Evolutionary conservation across 1,140 invertebrate genomes (phyloP), one percentile per base, ranked within the genome.

Genomic region (Bombus waltoni): DNA sequence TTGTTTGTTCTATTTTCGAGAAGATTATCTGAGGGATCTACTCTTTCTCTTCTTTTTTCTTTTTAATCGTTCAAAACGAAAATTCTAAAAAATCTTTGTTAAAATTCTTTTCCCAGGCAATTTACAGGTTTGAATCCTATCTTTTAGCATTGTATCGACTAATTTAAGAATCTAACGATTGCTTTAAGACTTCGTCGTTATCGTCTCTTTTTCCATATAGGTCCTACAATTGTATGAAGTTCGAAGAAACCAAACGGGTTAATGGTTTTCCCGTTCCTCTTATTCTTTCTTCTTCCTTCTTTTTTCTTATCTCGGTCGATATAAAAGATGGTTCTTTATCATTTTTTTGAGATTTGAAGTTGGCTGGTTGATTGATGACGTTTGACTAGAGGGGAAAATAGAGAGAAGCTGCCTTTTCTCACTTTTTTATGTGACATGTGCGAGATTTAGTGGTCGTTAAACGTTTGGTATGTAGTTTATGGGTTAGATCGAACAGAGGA

Each of bases 1-100:
- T 47, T n/a, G 18, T 47, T 66, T 74, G 75, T 76, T 53, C 81
- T 59, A 72, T 66, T 88, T 88, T 71, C 32, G 44, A 13, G 44
- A 53, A 73, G 59, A 57, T 72, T 53, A 68, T 76, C 32, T 75
- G 40, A 57, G 38, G 68, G 40, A 38, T 44, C 35, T 35, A 32
- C 25, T 18, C 1, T 8, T 25, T 59, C 44, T 44, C 71, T 53
- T 35, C 11, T 38, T 38, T 38, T 0, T 25, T 3, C 15, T 35
- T 2, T 71, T 40, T 18, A 1, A 3, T 35, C 15, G 2, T 22
- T 22, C 9, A n/a, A 62, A 28, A 5, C 1, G 28, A 62, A 62
- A 11, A n/a, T 62, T 62, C 5, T 53, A 53, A 53, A 18, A 53
- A 53, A 0, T 53, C 18, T 18, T 53, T 53, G 5, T 8, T 53